Percentiles rank a stretch among this genome's conserved stretches.
phyloP scores from a whole-genome alignment of 2,888 invertebrate species.

The Dusona sp. region DNA sequence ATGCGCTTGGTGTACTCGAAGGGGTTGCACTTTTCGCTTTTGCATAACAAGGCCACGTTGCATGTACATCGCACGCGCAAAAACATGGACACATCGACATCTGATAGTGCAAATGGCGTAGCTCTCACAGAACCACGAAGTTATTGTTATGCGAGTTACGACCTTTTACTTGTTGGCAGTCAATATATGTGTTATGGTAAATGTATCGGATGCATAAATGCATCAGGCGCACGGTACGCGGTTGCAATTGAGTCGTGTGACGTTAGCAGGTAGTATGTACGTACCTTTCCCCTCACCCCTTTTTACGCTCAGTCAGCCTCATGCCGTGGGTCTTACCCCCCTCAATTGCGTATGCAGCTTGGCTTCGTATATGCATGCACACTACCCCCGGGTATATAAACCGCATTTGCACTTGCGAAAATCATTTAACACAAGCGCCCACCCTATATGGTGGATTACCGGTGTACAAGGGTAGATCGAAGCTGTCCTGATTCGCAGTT shows the following conservation, averaged over 20 bases:
- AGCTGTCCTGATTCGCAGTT: not conserved
- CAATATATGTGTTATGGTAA: conserved; percentile 4
- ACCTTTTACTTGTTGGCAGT: not conserved
- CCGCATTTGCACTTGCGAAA: conserved; percentile 39
- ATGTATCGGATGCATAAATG: conserved; percentile 59
- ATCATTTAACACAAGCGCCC: conserved; percentile 34
- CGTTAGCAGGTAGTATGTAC: conserved; percentile 55
- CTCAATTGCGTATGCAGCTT: conserved; percentile 46
- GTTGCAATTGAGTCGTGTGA: conserved; percentile 66
- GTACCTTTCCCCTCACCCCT: conserved; percentile 57
- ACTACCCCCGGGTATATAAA: conserved; percentile 16
- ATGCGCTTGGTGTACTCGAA: conserved; percentile 40
- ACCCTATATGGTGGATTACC: conserved; percentile 29
- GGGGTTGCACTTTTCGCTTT: conserved; percentile 61
- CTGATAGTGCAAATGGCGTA: not conserved
- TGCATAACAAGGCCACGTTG: conserved; percentile 61
- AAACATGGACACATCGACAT: not conserved
- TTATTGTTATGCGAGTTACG: not conserved
- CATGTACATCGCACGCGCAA: conserved; percentile 28
- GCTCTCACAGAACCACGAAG: no score
- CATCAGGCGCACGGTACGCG: conserved; percentile 47
- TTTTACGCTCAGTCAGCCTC: conserved; percentile 55
- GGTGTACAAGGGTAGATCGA: not conserved
- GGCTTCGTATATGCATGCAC: not conserved
- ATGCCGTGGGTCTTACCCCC: conserved; percentile 39